A percentile compares a stretch with the other conserved stretches of the same genome.
Evolutionary conservation across 2,113 vertebrate genomes (phyloP).

Genomic region (Prionailurus bengalensis): DNA sequence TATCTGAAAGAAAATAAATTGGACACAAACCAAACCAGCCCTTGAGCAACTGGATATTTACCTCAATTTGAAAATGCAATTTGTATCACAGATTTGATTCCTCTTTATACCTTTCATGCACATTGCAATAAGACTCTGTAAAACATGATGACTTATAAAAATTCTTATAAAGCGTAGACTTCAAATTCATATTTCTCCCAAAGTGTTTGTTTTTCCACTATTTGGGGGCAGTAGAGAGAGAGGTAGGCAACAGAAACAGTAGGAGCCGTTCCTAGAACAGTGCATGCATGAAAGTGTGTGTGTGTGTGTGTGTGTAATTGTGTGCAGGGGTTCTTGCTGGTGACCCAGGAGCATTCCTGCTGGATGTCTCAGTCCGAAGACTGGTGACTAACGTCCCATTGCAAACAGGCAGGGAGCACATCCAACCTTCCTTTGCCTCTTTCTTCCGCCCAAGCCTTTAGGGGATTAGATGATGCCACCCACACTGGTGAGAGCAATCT

Average conservation of each 20-base stretch:
- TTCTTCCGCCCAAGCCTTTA: neutral
- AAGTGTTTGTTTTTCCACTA: neutral
- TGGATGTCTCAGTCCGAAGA: neutral
- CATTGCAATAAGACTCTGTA: neutral
- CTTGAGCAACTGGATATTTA: neutral
- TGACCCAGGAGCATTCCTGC: neutral
- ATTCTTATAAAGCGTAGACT: neutral
- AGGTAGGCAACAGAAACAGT: neutral
- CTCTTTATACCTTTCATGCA: neutral
- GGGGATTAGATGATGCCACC: neutral
- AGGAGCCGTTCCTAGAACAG: neutral
- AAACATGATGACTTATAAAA: neutral
- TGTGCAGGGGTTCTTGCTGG: neutral
- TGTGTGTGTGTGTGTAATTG: neutral
- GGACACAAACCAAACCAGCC: neutral
- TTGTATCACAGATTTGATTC: neutral
- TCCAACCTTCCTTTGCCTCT: neutral
- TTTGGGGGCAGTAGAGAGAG: neutral
- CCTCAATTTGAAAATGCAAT: neutral
- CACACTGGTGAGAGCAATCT: neutral
- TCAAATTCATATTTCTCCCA: neutral
- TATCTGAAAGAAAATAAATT: constrained; percentile 28
- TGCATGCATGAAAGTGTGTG: neutral
- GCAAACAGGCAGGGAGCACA: neutral
- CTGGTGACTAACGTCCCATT: neutral